Evolutionary conservation across 2,113 vertebrate genomes (phyloP).

Genomic region (western clawed frog (Xenopus tropicalis)): DNA sequence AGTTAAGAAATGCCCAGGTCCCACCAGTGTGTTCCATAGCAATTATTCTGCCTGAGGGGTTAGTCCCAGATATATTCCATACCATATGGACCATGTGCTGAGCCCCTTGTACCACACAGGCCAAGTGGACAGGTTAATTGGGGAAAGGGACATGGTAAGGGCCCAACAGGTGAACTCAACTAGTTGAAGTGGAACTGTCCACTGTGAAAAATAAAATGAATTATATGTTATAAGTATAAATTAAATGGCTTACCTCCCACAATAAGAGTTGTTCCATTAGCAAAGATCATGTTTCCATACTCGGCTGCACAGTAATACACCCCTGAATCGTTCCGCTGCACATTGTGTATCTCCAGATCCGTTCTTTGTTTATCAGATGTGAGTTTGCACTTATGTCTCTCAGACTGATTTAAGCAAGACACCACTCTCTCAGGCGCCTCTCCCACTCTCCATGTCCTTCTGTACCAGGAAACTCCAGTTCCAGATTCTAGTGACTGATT

Average conservation of each 20-base stretch:
- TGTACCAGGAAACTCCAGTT: not conserved
- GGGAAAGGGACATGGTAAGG: too few relatives aligned
- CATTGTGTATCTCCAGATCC: not conserved
- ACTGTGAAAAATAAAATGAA: too few relatives aligned
- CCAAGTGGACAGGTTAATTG: not conserved
- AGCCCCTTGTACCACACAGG: not conserved
- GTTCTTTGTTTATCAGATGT: too few relatives aligned
- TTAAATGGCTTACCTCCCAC: too few relatives aligned
- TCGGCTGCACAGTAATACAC: not conserved
- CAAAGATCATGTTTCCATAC: not conserved
- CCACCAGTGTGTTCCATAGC: not conserved
- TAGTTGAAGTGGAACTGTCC: not conserved
- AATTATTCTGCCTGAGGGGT: not conserved
- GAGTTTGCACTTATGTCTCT: not conserved
- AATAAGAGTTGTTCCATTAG: slow-evolving; percentile 6
- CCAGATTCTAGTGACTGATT: not conserved
- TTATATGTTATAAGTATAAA: too few relatives aligned
- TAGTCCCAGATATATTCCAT: slow-evolving; percentile 1
- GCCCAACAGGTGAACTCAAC: not conserved
- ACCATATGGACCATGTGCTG: not conserved
- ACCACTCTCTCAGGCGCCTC: not conserved
- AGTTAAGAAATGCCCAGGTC: not conserved
- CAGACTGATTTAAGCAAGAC: not conserved
- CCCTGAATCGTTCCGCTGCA: not conserved
- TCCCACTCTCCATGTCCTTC: not conserved